A percentile compares a stretch with the other conserved stretches of the same genome.
Evolutionary conservation across 1,140 invertebrate genomes (phyloP).

Genomic region (Pseudomyrmex flavicornis): DNA sequence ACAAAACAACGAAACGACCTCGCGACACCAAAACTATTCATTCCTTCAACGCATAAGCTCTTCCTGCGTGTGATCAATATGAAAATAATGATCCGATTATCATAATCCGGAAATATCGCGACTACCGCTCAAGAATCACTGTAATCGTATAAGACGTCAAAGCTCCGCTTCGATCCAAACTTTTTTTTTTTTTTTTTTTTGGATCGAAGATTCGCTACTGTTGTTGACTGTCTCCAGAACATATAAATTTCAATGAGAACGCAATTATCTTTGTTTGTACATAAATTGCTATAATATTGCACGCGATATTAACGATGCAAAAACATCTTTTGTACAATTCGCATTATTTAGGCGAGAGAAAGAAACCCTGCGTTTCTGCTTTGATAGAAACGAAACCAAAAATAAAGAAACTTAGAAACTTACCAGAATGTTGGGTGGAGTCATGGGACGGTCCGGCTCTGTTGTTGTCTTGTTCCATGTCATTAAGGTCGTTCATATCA

Average conservation of each 20-base stretch:
- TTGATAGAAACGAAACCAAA: constrained; percentile 48
- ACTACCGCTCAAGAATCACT: constrained; percentile 53
- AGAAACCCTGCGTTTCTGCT: constrained; percentile 68
- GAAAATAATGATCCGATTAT: not conserved
- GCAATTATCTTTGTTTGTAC: constrained; percentile 8
- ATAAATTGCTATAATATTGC: constrained; percentile 24
- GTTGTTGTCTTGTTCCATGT: constrained; percentile 87
- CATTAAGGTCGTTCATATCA: constrained; percentile 88
- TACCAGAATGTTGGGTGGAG: constrained; percentile 85
- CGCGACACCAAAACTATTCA: constrained; percentile 49
- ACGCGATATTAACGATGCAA: constrained; percentile 32
- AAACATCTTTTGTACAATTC: constrained; percentile 12
- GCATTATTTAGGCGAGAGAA: constrained; percentile 31
- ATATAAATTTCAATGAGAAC: constrained; percentile 40
- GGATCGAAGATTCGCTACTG: constrained; percentile 69
- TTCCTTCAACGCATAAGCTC: constrained; percentile 37
- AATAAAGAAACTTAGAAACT: constrained; percentile 65
- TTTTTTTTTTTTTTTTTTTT: constrained; percentile 56
- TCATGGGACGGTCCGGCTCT: constrained; percentile 85
- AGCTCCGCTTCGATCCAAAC: constrained; percentile 70
- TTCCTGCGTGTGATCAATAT: constrained; percentile 17
- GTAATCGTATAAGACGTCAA: constrained; percentile 54
- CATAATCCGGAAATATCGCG: constrained; percentile 19
- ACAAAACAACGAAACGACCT: constrained; percentile 71
- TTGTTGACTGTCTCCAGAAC: constrained; percentile 21